Conservation (phyloP, 2,113 vertebrate species). For the Passer montanus region DNA sequence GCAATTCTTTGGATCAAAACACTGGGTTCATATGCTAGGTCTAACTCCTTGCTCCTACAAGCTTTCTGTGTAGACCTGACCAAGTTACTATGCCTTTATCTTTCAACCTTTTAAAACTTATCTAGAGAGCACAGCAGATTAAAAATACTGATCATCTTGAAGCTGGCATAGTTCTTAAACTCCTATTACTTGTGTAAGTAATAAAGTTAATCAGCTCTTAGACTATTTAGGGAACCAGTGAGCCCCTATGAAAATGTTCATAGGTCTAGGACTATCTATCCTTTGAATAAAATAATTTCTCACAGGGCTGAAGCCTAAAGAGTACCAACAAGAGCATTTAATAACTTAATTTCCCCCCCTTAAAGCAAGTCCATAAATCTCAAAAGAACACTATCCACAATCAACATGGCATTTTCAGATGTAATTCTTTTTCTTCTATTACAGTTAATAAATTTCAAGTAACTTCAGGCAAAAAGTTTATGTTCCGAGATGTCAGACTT, state of each 20-base stretch:
- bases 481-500: background rate
- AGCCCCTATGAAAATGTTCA: background rate
- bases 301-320: background rate
- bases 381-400: background rate
- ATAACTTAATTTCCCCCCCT: background rate
- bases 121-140: background rate
- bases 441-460: background rate
- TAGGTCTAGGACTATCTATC: background rate
- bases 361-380: background rate
- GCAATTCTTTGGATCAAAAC: background rate
- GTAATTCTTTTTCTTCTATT: background rate
- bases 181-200: background rate
- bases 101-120: background rate
- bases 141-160: background rate
- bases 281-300: background rate
- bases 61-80: background rate
- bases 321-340: background rate
- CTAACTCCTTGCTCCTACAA: background rate
- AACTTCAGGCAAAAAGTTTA: background rate
- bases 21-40: background rate
- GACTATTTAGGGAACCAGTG: background rate
- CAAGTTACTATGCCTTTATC: background rate
- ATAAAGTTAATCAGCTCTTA: background rate
- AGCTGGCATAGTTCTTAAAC: background rate
- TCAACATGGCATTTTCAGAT: background rate